Evolutionary conservation across 1,140 invertebrate species (phyloP), one percentile per base, ranked within the genome.

Genomic region (Brachionus manjavacas): DNA sequence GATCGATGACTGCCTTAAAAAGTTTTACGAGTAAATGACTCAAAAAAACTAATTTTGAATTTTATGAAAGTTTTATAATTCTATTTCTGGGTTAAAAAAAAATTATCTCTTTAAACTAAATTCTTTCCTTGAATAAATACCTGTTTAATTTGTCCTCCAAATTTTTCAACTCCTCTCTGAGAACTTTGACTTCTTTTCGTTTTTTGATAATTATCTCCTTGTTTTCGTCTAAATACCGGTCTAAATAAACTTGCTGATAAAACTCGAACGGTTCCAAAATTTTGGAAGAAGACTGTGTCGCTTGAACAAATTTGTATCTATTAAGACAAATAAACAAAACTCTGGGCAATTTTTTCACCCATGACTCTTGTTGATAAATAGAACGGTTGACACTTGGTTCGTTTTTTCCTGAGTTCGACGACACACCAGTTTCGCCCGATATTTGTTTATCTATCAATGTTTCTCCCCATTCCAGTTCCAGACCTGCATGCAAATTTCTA

Each of bases 251-350:
- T 49, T 88, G 86, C 84, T 89, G 86, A 76, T 90, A 90, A 86
- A 91, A 91, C 83, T 89, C 88, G 85, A 91, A 88, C 85, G 90
- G 89, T 78, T 91, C 90, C 85, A 91, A 90, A 74, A 91, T 90
- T 87, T 91, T 83, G 7, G 81, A 83, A 14, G 81, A 68, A 25
- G 60, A 68, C 23, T 70, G 31, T 16, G 81, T 83, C 16, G 81
- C 35, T 31, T 83, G 39, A n/a, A 41, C 20, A 86, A 90, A 91
- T 70, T 90, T 88, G 86, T 90, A 91, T n/a, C 90, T 86, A n/a
- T 90, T 90, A 16, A 91, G 86, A 85, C 90, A 90, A 88, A 91
- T 90, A 16, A 90, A 90, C 84, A 91, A 86, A 39, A 91, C 88
- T 20, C 90, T 89, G 20, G 90, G 90, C 49, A 91, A 85, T 80